Evolutionary conservation across 64 coral and sea anemone species (phyloP).

Genomic region (Pocillopora damicornis): DNA sequence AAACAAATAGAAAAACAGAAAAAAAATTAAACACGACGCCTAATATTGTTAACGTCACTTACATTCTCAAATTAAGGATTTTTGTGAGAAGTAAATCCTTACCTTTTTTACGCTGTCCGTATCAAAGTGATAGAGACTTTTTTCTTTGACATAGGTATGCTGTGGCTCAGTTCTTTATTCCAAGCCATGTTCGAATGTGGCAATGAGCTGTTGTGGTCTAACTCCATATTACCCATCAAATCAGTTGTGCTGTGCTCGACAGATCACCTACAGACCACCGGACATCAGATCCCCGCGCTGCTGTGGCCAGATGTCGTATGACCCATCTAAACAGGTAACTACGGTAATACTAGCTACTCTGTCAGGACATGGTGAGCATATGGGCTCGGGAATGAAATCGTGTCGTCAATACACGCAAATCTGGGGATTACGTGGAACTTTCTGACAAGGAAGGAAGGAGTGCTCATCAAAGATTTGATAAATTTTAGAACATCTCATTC

Average conservation of each 20-base stretch:
- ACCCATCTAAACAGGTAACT: neutral
- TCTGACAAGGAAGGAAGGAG: too few relatives aligned
- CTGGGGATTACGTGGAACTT: too few relatives aligned
- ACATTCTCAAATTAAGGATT: too few relatives aligned
- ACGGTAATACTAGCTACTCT: too few relatives aligned
- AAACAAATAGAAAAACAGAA: neutral
- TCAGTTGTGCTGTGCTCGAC: neutral
- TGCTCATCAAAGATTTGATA: too few relatives aligned
- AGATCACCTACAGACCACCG: neutral
- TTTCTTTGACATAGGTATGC: neutral
- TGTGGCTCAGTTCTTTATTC: neutral
- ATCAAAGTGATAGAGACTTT: too few relatives aligned
- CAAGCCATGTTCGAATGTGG: neutral
- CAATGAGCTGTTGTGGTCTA: neutral
- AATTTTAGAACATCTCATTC: too few relatives aligned
- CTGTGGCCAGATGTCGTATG: neutral
- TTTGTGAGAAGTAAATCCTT: too few relatives aligned
- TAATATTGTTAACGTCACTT: neutral
- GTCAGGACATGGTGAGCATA: neutral
- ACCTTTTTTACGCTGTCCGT: too few relatives aligned
- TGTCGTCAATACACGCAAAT: too few relatives aligned
- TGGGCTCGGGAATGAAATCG: neutral
- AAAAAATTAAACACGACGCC: neutral
- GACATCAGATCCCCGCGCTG: neutral
- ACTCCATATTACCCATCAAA: neutral